phyloP scores from a whole-genome alignment of 2,888 invertebrate species.

The Onthophagus sagittarius region DNA sequence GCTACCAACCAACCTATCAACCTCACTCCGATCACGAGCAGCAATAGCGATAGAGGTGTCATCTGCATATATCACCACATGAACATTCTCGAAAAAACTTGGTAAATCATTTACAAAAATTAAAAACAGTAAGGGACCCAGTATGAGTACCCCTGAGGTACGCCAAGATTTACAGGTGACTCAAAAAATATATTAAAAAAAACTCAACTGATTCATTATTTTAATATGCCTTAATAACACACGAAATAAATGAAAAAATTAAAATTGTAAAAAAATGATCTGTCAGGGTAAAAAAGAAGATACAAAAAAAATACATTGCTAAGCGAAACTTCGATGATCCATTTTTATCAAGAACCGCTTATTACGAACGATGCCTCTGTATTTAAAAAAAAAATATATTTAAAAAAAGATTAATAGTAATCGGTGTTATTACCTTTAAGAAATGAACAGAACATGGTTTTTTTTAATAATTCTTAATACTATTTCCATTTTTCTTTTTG shows the following conservation, averaged over 20 bases:
- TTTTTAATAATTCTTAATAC: conserved; percentile 24
- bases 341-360: conserved; percentile 17
- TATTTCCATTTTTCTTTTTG: conserved; percentile 24
- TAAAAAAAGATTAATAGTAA: conserved; percentile 22
- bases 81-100: too few species aligned
- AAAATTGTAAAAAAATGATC: conserved; percentile 20
- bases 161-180: too few species aligned
- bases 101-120: too few species aligned
- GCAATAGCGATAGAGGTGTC: too few species aligned
- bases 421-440: conserved; percentile 26
- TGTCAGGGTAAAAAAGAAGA: conserved; percentile 22
- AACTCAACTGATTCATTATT: conserved; percentile 24
- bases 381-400: conserved; percentile 10
- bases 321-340: conserved; percentile 16
- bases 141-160: too few species aligned
- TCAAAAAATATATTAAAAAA: neutral
- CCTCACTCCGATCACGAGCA: too few species aligned
- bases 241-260: neutral
- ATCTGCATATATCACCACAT: too few species aligned
- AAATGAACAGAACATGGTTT: conserved; percentile 15
- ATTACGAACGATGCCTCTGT: conserved; percentile 23
- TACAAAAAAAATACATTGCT: conserved; percentile 13
- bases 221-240: conserved; percentile 23
- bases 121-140: too few species aligned
- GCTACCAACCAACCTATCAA: too few species aligned